These are phyloP conservation scores for Nymphalis c-album DNA, from an alignment of 2,888 invertebrate genomes.

Conservation along the genomic window DNA sequence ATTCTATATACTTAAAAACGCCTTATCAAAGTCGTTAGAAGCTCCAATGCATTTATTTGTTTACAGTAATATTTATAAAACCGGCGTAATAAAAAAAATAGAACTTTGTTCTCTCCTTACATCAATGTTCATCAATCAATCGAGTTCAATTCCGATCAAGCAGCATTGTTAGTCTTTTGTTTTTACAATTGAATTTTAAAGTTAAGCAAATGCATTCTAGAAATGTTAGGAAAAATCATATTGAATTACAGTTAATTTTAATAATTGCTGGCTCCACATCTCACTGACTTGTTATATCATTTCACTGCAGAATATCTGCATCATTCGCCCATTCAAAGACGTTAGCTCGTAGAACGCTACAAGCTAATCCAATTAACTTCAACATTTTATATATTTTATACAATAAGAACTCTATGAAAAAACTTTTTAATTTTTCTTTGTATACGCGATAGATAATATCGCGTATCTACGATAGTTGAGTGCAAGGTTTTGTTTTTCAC, in stretches of 20 bases:
- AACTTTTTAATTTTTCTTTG: background rate
- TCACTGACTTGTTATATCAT: slow-evolving; percentile 20
- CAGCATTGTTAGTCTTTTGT: background rate
- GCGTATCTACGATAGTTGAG: no score
- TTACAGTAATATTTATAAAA: no score
- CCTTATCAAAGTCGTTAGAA: no score
- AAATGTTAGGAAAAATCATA: background rate
- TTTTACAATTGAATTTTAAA: background rate
- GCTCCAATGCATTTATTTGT: no score
- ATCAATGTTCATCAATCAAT: no score
- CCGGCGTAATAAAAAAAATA: no score
- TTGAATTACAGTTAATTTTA: background rate
- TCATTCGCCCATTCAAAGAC: slow-evolving; percentile 21
- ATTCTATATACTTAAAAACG: no score
- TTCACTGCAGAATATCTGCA: slow-evolving; percentile 28
- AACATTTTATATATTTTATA: background rate
- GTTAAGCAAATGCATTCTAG: background rate
- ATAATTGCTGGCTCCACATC: slow-evolving; percentile 15
- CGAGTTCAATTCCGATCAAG: no score
- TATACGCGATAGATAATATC: no score
- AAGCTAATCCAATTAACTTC: slow-evolving; percentile 21
- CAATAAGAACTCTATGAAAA: background rate
- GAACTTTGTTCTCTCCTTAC: no score
- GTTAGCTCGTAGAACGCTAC: background rate
- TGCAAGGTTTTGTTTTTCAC: no score